phyloP scores from a whole-genome alignment of 2,113 vertebrate genomes.

The Hippolais icterina region DNA sequence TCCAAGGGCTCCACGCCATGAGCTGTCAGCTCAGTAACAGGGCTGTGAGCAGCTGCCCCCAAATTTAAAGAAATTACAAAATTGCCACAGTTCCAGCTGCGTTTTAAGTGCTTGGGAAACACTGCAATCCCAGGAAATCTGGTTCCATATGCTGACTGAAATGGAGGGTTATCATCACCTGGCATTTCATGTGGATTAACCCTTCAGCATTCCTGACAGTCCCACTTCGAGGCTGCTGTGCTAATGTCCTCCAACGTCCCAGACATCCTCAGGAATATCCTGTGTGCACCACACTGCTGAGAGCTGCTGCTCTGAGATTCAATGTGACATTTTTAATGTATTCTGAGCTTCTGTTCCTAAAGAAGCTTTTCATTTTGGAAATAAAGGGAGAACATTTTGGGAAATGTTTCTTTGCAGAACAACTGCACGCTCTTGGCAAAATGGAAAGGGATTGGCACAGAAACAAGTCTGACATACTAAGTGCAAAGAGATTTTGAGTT shows the following conservation, averaged over 20 bases:
- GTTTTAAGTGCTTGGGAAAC: not conserved
- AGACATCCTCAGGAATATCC: not conserved
- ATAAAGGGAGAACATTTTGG: not conserved
- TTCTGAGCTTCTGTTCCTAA: not conserved
- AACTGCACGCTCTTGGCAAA: not conserved
- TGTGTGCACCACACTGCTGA: not conserved
- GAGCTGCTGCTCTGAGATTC: not conserved
- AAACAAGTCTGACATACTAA: not conserved
- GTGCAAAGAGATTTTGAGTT: conserved; percentile 46
- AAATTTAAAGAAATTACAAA: not conserved
- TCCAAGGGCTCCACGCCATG: not conserved
- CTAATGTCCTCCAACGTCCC: not conserved
- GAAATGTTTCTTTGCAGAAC: not conserved
- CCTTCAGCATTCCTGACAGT: not conserved
- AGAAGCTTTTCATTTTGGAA: conserved; percentile 21
- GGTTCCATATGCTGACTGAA: not conserved
- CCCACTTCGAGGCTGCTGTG: not conserved
- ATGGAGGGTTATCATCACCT: not conserved
- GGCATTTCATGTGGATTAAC: not conserved
- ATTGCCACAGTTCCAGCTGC: not conserved
- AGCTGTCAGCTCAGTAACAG: not conserved
- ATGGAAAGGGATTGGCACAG: not conserved
- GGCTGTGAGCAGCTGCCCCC: not conserved
- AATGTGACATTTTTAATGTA: conserved; percentile 40
- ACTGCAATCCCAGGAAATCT: not conserved